Percentiles rank a stretch among this genome's conserved stretches.
These are phyloP conservation scores for Hirtodrosophila histrioides DNA, from an alignment of 2,888 invertebrate genomes.

Conservation along the genomic window DNA sequence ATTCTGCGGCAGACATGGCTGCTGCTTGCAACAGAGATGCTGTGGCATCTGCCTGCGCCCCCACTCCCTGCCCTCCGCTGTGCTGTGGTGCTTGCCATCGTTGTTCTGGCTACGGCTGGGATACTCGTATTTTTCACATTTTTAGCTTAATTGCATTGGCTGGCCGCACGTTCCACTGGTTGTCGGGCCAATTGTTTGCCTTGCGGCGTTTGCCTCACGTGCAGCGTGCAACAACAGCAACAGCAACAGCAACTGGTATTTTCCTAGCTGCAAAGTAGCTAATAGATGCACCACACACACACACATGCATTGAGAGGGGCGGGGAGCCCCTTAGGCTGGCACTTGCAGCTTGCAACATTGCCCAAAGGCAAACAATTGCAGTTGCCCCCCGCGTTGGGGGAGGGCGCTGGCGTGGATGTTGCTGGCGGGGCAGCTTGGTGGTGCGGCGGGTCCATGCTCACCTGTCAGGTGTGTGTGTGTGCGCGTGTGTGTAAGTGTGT, in stretches of 20 bases:
- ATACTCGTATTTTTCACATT: constrained; percentile 71
- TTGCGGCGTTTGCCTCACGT: constrained; percentile 55
- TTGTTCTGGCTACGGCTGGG: constrained; percentile 16
- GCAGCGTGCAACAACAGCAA: constrained; percentile 60
- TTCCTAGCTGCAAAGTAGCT: constrained; percentile 63
- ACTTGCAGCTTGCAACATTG: constrained; percentile 55
- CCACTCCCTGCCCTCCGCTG: constrained; percentile 13
- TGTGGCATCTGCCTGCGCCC: constrained; percentile 11
- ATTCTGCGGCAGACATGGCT: constrained; percentile 28
- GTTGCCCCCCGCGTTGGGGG: constrained; percentile 24
- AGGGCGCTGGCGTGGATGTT: constrained; percentile 22
- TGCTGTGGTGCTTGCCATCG: constrained; percentile 2
- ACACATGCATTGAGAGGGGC: not conserved
- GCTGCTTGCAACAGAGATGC: constrained; percentile 28
- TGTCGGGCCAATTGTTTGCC: constrained; percentile 1
- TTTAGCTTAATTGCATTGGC: constrained; percentile 79
- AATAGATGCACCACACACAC: constrained; percentile 58
- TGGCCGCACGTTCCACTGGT: constrained; percentile 70
- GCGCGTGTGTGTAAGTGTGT: too few species aligned
- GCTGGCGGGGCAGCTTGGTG: constrained; percentile 11
- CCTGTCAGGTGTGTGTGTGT: constrained; percentile 10
- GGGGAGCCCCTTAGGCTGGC: constrained; percentile 13
- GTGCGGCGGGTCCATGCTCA: constrained; percentile 6
- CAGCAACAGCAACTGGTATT: constrained; percentile 66
- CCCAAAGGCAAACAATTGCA: constrained; percentile 59